These are phyloP conservation scores for Amazona guildingii DNA, from an alignment of 2,113 vertebrate genomes.

Conservation along the genomic window DNA sequence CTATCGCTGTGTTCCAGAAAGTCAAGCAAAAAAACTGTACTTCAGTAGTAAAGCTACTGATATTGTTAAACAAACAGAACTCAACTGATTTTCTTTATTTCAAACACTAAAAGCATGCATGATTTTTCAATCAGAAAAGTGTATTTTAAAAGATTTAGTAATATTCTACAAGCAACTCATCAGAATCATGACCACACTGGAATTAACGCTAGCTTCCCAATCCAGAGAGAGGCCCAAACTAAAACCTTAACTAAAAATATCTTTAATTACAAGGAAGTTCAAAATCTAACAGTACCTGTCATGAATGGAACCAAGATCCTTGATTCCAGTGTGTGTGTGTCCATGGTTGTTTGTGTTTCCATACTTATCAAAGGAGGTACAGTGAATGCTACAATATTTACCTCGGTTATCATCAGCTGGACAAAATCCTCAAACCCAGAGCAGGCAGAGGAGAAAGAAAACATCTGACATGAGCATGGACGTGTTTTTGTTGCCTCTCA, in stretches of 20 bases:
- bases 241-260: background rate
- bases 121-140: background rate
- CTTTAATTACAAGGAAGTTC: background rate
- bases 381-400: background rate
- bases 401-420: background rate
- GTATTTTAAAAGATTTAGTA: background rate
- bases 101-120: background rate
- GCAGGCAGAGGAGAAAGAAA: background rate
- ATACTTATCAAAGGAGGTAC: background rate
- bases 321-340: background rate
- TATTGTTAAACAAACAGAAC: conserved; percentile 10
- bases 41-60: background rate
- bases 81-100: background rate
- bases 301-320: background rate
- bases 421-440: background rate
- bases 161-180: background rate
- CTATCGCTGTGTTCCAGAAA: background rate
- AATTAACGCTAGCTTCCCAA: background rate
- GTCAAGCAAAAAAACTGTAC: conserved; percentile 3
- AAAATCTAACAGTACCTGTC: background rate
- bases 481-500: background rate
- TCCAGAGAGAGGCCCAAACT: background rate
- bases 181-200: background rate
- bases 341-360: background rate
- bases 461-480: background rate